These are phyloP conservation scores for Labrus mixtus DNA, from an alignment of 2,113 vertebrate genomes.

Conservation along the genomic window DNA sequence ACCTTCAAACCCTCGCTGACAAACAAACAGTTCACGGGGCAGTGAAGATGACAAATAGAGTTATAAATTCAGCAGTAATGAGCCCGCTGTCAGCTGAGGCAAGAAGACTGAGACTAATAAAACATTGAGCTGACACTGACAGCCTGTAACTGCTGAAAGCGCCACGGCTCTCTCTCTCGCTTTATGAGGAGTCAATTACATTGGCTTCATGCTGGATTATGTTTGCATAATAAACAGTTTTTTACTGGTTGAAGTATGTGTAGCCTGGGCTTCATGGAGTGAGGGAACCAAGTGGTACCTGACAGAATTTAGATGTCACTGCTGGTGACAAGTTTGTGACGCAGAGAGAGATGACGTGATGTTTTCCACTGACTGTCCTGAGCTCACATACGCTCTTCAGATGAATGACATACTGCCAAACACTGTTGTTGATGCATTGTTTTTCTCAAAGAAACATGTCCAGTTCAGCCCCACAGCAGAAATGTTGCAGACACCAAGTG, in stretches of 20 bases:
- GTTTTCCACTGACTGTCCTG: constrained; percentile 35
- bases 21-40: neutral
- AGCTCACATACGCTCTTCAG: neutral
- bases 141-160: constrained; percentile 23
- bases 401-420: constrained; percentile 6
- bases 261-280: neutral
- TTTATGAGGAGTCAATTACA: constrained; percentile 59
- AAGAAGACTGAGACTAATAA: constrained; percentile 36
- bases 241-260: neutral
- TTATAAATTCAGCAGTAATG: constrained; percentile 4
- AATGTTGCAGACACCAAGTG: neutral
- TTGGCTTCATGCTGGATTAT: constrained; percentile 43
- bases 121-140: constrained; percentile 19
- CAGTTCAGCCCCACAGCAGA: neutral
- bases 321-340: constrained; percentile 42
- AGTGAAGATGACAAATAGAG: constrained; percentile 8
- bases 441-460: neutral
- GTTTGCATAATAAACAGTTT: constrained; percentile 39
- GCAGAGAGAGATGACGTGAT: constrained; percentile 11
- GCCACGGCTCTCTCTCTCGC: neutral
- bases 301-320: constrained; percentile 48
- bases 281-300: neutral
- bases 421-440: neutral
- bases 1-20: no score
- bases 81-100: constrained; percentile 4